Percentiles rank a stretch among this genome's conserved stretches.
phyloP scores from a whole-genome alignment of 2,797 vertebrate genomes.

The Rhinoraja longicauda region DNA sequence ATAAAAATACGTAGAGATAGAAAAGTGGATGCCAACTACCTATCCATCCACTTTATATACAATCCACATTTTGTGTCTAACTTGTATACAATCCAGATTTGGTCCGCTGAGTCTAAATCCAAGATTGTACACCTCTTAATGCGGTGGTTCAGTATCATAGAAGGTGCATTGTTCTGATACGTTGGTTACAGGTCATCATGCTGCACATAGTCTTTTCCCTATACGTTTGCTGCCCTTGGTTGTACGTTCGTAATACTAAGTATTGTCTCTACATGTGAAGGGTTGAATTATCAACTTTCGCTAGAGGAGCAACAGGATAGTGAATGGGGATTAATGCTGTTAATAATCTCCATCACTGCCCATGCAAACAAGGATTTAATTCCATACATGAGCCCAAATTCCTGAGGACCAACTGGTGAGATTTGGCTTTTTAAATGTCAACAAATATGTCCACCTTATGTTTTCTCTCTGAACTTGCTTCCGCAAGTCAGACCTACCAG shows the following conservation, averaged over 20 bases:
- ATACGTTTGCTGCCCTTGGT: neutral
- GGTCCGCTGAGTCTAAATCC: neutral
- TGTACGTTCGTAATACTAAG: neutral
- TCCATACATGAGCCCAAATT: neutral
- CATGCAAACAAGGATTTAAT: neutral
- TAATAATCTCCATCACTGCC: neutral
- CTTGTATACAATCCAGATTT: neutral
- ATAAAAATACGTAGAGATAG: neutral
- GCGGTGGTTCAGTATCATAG: neutral
- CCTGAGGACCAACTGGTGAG: slow-evolving; percentile 6
- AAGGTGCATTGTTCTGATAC: neutral
- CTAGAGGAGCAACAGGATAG: neutral
- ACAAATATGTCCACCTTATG: neutral
- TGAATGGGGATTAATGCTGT: neutral
- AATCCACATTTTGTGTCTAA: neutral
- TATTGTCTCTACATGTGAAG: neutral
- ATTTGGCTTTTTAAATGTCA: neutral
- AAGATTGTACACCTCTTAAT: neutral
- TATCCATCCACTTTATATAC: neutral
- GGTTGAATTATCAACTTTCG: neutral
- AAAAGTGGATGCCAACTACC: neutral
- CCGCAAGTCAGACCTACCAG: neutral
- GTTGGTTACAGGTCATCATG: neutral
- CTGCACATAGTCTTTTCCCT: neutral
- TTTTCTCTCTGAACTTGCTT: neutral